phyloP scores from a whole-genome alignment of 1,140 invertebrate genomes.

The Tetragnatha versicolor region DNA sequence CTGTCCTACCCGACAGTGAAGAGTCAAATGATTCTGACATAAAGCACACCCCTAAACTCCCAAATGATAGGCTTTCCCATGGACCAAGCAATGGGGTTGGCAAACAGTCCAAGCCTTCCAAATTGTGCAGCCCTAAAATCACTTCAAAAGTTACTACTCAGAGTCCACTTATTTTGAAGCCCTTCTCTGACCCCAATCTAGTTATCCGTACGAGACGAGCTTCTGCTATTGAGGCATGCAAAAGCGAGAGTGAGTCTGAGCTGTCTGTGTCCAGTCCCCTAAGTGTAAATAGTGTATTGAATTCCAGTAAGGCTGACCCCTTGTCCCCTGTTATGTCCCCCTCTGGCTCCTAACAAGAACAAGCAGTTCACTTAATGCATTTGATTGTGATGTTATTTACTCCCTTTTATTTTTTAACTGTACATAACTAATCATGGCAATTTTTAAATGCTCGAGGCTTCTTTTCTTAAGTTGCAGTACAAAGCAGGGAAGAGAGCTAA shows the following conservation, averaged over 20 bases:
- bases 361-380: conserved; percentile 1
- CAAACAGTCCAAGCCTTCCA: neutral
- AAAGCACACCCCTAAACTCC: neutral
- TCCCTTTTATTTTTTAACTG: conserved; percentile 2
- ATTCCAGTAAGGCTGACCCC: neutral
- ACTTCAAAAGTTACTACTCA: conserved; percentile 29
- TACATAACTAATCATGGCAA: neutral
- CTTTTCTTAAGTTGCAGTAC: no score
- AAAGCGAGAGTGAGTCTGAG: conserved; percentile 44
- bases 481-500: no score
- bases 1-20: neutral
- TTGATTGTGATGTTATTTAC: conserved; percentile 8
- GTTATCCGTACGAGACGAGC: conserved; percentile 67
- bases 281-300: conserved; percentile 54
- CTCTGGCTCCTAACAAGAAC: neutral
- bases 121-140: conserved; percentile 1
- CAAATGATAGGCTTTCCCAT: neutral
- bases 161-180: conserved; percentile 56
- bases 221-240: conserved; percentile 60
- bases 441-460: no score
- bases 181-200: conserved; percentile 68
- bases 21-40: conserved; percentile 8
- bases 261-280: conserved; percentile 69
- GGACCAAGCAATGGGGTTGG: conserved; percentile 21
- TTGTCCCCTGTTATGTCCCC: neutral